phyloP scores from a whole-genome alignment of 2,797 vertebrate genomes.

The Protonibea diacanthus region DNA sequence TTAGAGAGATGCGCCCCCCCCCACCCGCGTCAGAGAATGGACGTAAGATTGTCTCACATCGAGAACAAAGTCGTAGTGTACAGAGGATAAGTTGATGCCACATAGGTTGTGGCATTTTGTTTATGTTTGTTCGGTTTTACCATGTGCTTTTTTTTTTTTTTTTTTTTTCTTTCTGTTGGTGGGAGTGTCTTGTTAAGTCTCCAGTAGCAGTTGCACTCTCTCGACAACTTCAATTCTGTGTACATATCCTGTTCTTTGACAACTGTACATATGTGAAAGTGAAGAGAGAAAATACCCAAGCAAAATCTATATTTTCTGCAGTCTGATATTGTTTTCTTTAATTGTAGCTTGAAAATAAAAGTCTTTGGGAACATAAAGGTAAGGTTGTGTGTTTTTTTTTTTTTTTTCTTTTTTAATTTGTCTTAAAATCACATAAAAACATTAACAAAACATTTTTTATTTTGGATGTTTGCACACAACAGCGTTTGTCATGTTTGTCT shows the following conservation, averaged over 20 bases:
- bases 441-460: constrained; percentile 17
- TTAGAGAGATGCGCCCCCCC: constrained; percentile 50
- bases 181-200: constrained; percentile 79
- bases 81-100: constrained; percentile 80
- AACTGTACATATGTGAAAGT: constrained; percentile 90
- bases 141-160: constrained; percentile 65
- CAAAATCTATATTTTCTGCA: constrained; percentile 91
- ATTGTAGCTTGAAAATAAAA: constrained; percentile 89
- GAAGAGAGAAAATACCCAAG: constrained; percentile 86
- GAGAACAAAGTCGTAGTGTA: constrained; percentile 84
- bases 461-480: constrained; percentile 57
- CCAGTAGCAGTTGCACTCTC: constrained; percentile 80
- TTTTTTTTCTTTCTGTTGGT: constrained; percentile 46
- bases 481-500: constrained; percentile 71
- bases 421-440: not conserved
- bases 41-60: constrained; percentile 75
- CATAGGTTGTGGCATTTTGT: constrained; percentile 72
- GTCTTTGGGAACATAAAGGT: constrained; percentile 79
- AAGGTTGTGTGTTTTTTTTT: not conserved
- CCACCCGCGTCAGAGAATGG: constrained; percentile 62
- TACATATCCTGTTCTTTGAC: constrained; percentile 87
- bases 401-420: not conserved
- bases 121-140: constrained; percentile 76
- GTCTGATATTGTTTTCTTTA: constrained; percentile 89
- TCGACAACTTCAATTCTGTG: constrained; percentile 78